Evolutionary conservation across 2,113 vertebrate genomes (phyloP).

Genomic region (Hippocampus comes): DNA sequence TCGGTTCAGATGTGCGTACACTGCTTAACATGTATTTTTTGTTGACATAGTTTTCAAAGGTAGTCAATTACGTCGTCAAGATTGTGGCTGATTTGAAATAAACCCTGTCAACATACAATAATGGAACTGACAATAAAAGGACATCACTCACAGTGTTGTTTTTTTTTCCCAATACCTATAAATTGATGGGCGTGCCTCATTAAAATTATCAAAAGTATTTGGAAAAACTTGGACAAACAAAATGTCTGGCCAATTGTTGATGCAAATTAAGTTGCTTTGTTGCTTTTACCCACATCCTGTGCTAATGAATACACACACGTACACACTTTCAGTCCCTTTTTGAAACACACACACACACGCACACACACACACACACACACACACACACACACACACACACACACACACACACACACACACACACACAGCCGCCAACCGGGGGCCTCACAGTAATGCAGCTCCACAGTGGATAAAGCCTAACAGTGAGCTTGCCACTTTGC

Average conservation of each 20-base stretch:
- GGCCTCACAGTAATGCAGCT: constrained; percentile 62
- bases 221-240: background rate
- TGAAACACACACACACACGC: constrained; percentile 17
- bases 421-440: constrained; percentile 41
- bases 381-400: constrained; percentile 19
- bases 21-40: no score
- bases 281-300: background rate
- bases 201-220: constrained; percentile 11
- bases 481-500: constrained; percentile 58
- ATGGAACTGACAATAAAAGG: constrained; percentile 15
- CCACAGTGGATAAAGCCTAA: constrained; percentile 36
- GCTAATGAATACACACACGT: constrained; percentile 6
- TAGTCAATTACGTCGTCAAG: background rate
- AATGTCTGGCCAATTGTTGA: constrained; percentile 26
- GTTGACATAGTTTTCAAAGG: no score
- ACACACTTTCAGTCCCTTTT: background rate
- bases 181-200: constrained; percentile 21
- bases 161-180: constrained; percentile 18
- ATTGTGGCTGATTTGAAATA: constrained; percentile 3
- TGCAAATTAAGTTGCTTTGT: background rate
- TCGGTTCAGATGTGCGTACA: no score
- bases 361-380: constrained; percentile 9
- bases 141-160: background rate
- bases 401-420: constrained; percentile 20
- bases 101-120: constrained; percentile 16